A percentile compares a stretch with the other conserved stretches of the same genome.
phyloP scores from a whole-genome alignment of 30 jellyfish, hydroid and myxozoan species.

The Aurelia aurita complex sp. Pacific region DNA sequence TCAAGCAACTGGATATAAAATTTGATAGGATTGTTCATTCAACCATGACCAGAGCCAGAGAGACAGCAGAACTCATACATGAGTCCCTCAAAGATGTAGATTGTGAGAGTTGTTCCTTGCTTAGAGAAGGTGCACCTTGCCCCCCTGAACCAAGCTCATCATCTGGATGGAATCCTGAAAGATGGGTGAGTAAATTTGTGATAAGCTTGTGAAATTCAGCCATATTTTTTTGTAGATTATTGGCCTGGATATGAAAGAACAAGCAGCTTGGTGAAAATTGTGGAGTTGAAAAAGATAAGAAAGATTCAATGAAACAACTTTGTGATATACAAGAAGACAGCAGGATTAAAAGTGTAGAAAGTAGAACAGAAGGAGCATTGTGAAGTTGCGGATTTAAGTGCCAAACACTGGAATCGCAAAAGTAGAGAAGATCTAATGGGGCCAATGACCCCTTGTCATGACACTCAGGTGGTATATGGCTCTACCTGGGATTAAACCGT shows the following conservation, averaged over 20 bases:
- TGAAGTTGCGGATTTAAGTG: too few relatives aligned
- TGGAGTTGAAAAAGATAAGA: too few relatives aligned
- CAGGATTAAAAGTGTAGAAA: too few relatives aligned
- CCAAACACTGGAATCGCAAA: too few relatives aligned
- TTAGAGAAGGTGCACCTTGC: slow-evolving; percentile 98
- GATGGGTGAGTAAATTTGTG: slow-evolving; percentile 66
- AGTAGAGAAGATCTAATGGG: too few relatives aligned
- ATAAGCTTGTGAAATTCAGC: not conserved
- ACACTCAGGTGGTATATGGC: too few relatives aligned
- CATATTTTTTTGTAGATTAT: not conserved
- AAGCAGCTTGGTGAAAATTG: not conserved
- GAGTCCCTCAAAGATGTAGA: slow-evolving; percentile 70
- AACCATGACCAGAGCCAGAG: slow-evolving; percentile 95
- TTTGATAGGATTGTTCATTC: slow-evolving; percentile 80
- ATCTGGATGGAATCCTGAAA: slow-evolving; percentile 73
- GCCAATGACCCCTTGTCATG: too few relatives aligned
- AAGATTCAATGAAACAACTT: too few relatives aligned
- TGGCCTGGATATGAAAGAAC: not conserved
- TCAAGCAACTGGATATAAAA: slow-evolving; percentile 64
- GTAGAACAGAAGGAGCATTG: too few relatives aligned
- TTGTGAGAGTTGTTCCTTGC: slow-evolving; percentile 69
- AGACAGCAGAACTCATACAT: slow-evolving; percentile 85
- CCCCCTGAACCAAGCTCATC: slow-evolving; percentile 96
- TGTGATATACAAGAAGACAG: too few relatives aligned
- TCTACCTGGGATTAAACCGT: too few relatives aligned